Evolutionary conservation across 2,888 invertebrate species (phyloP), one percentile per base, ranked within the genome.

Genomic region (Chymomyza fuscimana): DNA sequence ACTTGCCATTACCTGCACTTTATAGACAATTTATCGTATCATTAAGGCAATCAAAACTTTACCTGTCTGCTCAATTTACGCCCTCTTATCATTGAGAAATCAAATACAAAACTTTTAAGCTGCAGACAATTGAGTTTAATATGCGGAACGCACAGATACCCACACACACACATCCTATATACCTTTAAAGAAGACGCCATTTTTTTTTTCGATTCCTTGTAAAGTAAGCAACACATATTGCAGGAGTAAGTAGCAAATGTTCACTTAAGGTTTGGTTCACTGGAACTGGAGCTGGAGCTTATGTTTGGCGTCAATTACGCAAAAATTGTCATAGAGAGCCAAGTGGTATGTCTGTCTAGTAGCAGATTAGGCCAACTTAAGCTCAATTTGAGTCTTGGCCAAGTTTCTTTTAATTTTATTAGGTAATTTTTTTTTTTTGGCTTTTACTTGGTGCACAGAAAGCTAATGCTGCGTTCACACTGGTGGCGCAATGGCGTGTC

Each of bases 51-150:
- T 88, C 88, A 77, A 79, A 83, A 83, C 87, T 86, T 83, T 88
- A 79, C 87, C 83, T 86, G 77, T 66, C 79, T 73, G 59, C 54
- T 19, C 79, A 86, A 83, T 86, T 83, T 88, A 84, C 88, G 88
- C 68, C 82, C 61, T 66, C 74, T 81, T 88, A 88, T 88, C 88
- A 69, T 78, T 67, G 70, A 73, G 73, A 84, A 87, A 88, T 83
- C 88, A 88, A 82, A 87, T 89, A 76, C 80, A 65, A 72, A 83
- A 87, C 87, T 83, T 88, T 88, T 83, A 83, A 83, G 83, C 88
- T 74, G 68, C 82, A 63, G 68, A 87, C 88, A 83, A 88, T 88
- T 87, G 87, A 76, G 87, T 82, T 77, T 71, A 72, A 86, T 84
- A 84, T 84, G 82, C 80, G 59, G 16, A 19, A 19, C 15, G 19